Evolutionary conservation across 2,113 vertebrate species (phyloP).

Genomic region (Gobiocypris rarus): DNA sequence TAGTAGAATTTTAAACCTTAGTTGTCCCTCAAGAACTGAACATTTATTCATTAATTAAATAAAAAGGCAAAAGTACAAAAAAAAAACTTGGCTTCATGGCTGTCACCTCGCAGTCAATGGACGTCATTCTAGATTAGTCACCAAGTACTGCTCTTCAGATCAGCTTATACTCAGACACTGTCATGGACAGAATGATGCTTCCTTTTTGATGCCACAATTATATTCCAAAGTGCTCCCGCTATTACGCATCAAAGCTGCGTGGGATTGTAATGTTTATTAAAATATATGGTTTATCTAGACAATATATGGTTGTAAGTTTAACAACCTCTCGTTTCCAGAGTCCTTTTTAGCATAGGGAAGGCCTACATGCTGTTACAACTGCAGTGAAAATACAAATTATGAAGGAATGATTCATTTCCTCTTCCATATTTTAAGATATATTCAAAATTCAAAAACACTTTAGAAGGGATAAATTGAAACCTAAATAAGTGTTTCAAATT

Average conservation of each 20-base stretch:
- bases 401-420: neutral
- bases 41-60: too few species aligned
- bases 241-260: neutral
- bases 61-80: neutral
- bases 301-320: neutral
- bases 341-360: neutral
- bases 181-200: neutral
- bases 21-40: too few species aligned
- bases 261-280: constrained; percentile 22
- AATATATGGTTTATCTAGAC: constrained; percentile 4
- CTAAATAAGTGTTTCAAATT: neutral
- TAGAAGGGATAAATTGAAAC: neutral
- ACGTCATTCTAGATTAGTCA: constrained; percentile 26
- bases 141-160: constrained; percentile 31
- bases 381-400: neutral
- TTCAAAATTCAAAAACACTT: neutral
- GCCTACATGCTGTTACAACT: neutral
- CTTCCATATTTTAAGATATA: neutral
- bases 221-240: neutral
- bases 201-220: neutral
- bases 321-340: neutral
- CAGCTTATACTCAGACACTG: constrained; percentile 15
- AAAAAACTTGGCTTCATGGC: neutral
- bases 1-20: too few species aligned
- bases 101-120: constrained; percentile 18